A percentile compares a stretch with the other conserved stretches of the same genome.
These are phyloP conservation scores for Resseliella maxima DNA, from an alignment of 2,888 invertebrate genomes.

Conservation along the genomic window DNA sequence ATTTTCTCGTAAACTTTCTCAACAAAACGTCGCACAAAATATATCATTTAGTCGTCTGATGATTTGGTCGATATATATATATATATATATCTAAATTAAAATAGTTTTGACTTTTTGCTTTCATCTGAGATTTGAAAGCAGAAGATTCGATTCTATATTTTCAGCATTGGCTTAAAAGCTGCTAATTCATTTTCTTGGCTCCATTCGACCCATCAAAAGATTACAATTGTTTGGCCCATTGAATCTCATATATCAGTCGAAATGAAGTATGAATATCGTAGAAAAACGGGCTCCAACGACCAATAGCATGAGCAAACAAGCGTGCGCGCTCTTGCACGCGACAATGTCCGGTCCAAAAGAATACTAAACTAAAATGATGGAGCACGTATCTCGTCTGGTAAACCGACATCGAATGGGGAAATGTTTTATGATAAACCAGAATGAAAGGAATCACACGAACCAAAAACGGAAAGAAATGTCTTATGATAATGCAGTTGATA, in stretches of 20 bases:
- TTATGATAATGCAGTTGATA: slow-evolving; percentile 13
- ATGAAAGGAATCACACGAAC: not conserved
- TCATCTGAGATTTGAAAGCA: not conserved
- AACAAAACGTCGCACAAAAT: not conserved
- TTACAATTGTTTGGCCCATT: not conserved
- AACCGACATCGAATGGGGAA: slow-evolving; percentile 27
- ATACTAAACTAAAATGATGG: not conserved
- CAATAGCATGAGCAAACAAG: no score
- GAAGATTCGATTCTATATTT: no score
- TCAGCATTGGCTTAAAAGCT: not conserved
- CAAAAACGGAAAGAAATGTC: not conserved
- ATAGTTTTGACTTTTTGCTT: not conserved
- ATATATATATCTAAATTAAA: slow-evolving; percentile 12
- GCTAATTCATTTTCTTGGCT: slow-evolving; percentile 39
- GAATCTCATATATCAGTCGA: not conserved
- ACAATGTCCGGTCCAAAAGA: not conserved
- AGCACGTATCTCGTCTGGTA: slow-evolving; percentile 19
- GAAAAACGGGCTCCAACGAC: no score
- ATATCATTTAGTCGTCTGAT: not conserved
- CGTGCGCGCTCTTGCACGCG: not conserved
- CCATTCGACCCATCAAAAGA: slow-evolving; percentile 5
- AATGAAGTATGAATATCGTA: not conserved
- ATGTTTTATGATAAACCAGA: not conserved
- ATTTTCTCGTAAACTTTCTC: not conserved
- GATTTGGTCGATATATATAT: not conserved